A percentile compares a stretch with the other conserved stretches of the same genome.
phyloP scores from a whole-genome alignment of 2,113 vertebrate species.

The Strix uralensis region DNA sequence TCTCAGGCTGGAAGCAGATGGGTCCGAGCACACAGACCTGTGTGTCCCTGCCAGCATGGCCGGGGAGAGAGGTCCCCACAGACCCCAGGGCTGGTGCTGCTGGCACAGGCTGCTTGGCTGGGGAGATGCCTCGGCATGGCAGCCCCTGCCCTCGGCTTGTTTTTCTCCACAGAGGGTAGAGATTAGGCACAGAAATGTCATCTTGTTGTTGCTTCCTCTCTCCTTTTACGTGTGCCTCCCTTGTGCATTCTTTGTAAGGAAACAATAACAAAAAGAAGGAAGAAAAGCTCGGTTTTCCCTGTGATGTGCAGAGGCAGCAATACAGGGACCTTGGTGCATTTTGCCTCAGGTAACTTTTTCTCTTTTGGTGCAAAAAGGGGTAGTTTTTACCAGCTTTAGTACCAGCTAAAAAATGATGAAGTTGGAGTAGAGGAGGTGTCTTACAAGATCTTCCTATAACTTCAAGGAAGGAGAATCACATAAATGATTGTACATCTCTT shows the following conservation, averaged over 20 bases:
- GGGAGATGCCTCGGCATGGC: not conserved
- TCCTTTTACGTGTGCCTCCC: not conserved
- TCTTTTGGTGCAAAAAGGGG: not conserved
- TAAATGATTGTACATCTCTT: not conserved
- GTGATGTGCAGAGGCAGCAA: not conserved
- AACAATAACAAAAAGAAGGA: not conserved
- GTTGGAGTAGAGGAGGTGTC: not conserved
- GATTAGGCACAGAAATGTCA: not conserved
- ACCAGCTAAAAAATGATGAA: not conserved
- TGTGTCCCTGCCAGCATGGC: not conserved
- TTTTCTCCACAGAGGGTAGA: not conserved
- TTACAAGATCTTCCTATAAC: not conserved
- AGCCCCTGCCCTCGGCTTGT: not conserved
- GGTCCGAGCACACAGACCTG: not conserved
- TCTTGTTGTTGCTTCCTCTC: slow-evolving; percentile 3
- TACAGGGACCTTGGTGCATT: not conserved
- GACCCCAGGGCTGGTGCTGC: rapidly evolving
- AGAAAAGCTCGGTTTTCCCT: not conserved
- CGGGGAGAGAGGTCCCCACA: not conserved
- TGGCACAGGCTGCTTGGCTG: not conserved
- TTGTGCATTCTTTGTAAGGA: not conserved
- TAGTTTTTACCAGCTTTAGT: not conserved
- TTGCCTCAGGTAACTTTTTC: not conserved
- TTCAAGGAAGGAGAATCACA: not conserved
- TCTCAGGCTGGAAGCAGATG: not conserved